These are phyloP conservation scores for Butastur rufipennis DNA, from an alignment of 2,113 vertebrate genomes.

Conservation along the genomic window DNA sequence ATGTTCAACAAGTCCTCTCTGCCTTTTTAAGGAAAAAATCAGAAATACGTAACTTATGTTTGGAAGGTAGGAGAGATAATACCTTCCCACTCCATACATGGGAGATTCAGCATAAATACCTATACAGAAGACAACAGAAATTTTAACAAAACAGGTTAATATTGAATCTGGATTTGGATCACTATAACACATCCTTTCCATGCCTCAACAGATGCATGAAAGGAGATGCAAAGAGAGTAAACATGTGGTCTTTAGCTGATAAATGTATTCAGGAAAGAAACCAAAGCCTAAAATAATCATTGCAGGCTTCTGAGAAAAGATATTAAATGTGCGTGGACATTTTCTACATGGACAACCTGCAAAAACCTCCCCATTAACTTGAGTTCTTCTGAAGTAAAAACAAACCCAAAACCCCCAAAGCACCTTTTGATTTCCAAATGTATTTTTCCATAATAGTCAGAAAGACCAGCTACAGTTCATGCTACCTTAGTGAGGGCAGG, in stretches of 20 bases:
- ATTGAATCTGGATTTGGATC: neutral
- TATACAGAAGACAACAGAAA: neutral
- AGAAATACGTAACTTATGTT: neutral
- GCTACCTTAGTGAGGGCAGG: neutral
- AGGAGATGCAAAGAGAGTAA: neutral
- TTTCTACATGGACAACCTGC: neutral
- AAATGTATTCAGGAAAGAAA: neutral
- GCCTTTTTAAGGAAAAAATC: neutral
- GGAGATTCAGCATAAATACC: neutral
- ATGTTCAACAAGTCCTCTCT: neutral
- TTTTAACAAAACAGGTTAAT: neutral
- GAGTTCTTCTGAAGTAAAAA: neutral
- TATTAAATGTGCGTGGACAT: neutral
- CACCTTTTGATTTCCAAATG: neutral
- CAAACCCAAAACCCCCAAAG: neutral
- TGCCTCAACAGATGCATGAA: neutral
- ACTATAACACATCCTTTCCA: neutral
- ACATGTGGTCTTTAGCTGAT: neutral
- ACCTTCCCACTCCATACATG: neutral
- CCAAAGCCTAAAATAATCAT: neutral
- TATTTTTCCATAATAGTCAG: neutral
- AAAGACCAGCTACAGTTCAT: neutral
- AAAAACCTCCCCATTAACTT: neutral
- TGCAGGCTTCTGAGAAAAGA: neutral
- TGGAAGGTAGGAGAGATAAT: neutral